Evolutionary conservation across 2,888 invertebrate species (phyloP), one percentile per base, ranked within the genome.

Genomic region (Plebejus argus): DNA sequence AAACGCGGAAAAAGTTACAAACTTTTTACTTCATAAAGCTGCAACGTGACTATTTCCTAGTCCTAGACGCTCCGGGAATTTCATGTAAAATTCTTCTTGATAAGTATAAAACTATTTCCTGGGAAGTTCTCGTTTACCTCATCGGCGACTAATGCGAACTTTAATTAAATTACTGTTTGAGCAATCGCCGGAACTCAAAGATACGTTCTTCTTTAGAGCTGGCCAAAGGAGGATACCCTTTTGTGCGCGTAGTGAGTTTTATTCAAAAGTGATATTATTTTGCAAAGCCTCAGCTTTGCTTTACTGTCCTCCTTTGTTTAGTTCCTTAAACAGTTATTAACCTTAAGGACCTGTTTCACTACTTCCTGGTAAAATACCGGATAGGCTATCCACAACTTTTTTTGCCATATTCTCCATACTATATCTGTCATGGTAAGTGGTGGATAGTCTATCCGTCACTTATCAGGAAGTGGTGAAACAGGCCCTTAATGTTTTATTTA

Each of bases 81-180:
- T 39, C 71, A 39, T 71, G 71, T 74, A 49, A 53, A 74, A 23
- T 81, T 79, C 79, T 81, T 79, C 79, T 78, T 80, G 79, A 76
- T 76, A 81, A 80, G 75, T 79, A 79, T 77, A 80, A 79, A 78
- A 80, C 66, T 76, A 77, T 83, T 83, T 86, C 82, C 82, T 81
- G 83, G 79, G 82, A 83, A 85, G 82, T 85, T 87, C 83, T 81
- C 84, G 83, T 88, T 88, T 86, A 86, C 88, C 84, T 87, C 84
- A 84, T 84, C 79, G 83, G 86, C 85, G 86, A 88, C 83, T 86
- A 88, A 90, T 87, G 87, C 85, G 83, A 85, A 86, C 87, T 89
- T 89, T 91, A 91, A 92, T 92, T 90, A 88, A 91, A 91, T 91
- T 90, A 90, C 87, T 80, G 84, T 82, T 85, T 82, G 82, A 84